A percentile compares a stretch with the other conserved stretches of the same genome.
phyloP scores from a whole-genome alignment of 2,113 vertebrate genomes.

The Bostrychus sinensis region DNA sequence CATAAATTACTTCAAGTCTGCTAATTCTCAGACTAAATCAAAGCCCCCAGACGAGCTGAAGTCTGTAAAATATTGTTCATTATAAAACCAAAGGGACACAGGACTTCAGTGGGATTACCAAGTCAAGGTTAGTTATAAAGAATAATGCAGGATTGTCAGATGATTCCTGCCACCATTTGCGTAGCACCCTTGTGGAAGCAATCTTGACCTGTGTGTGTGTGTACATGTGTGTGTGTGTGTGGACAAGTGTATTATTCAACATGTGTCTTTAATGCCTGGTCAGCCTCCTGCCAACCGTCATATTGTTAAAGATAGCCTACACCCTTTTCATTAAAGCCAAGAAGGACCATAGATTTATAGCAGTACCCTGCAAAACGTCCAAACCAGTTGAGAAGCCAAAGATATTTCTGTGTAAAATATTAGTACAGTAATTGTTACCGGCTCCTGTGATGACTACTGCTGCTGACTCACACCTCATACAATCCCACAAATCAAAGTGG shows the following conservation, averaged over 20 bases:
- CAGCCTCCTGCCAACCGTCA: constrained; percentile 61
- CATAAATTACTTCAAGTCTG: constrained; percentile 68
- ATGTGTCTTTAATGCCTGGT: constrained; percentile 67
- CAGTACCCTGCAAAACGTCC: constrained; percentile 42
- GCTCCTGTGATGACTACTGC: constrained; percentile 50
- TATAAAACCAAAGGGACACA: constrained; percentile 51
- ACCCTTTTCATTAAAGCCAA: constrained; percentile 48
- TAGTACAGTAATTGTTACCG: constrained; percentile 61
- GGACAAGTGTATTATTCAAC: constrained; percentile 66
- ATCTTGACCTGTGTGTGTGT: constrained; percentile 54
- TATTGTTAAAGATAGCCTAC: constrained; percentile 61
- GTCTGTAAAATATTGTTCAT: constrained; percentile 57
- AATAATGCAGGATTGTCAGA: constrained; percentile 51
- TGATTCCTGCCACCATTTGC: constrained; percentile 45
- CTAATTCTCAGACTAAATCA: constrained; percentile 68
- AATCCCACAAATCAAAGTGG: constrained; percentile 55
- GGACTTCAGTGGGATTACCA: constrained; percentile 44
- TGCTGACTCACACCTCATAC: constrained; percentile 52
- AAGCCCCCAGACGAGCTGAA: constrained; percentile 48
- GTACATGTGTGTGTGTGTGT: constrained; percentile 46
- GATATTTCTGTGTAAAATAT: constrained; percentile 50
- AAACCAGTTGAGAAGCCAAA: constrained; percentile 38
- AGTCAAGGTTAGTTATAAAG: constrained; percentile 49
- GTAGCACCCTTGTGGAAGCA: constrained; percentile 53
- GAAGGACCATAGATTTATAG: constrained; percentile 49